Conservation (phyloP, 2,113 vertebrate genomes). For the Cryptomyrus ogoouensis region DNA sequence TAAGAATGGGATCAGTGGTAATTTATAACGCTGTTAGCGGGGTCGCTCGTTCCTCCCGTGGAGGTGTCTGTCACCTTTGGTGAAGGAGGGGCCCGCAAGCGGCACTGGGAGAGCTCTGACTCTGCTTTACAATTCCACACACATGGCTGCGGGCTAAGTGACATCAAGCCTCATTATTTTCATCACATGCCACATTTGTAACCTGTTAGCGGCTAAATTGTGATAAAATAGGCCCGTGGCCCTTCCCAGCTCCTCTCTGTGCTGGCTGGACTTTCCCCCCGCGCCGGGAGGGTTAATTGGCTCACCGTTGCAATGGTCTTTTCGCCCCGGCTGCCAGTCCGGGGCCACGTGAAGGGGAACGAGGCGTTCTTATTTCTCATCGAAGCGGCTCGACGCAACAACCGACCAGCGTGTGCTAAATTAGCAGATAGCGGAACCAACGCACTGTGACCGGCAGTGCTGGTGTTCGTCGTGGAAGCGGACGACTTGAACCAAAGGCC, state of each 20-base stretch:
- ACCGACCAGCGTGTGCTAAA: neutral
- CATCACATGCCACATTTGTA: constrained; percentile 91
- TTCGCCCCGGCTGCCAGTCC: neutral
- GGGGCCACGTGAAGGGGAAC: neutral
- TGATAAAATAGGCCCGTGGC: constrained; percentile 77
- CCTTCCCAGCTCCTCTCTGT: constrained; percentile 56
- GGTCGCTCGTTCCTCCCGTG: constrained; percentile 43
- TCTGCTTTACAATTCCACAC: constrained; percentile 71
- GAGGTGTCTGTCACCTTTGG: constrained; percentile 60
- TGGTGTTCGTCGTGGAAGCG: neutral
- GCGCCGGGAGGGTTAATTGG: constrained; percentile 30
- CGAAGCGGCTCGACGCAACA: neutral
- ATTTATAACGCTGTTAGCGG: constrained; percentile 62
- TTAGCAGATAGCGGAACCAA: neutral
- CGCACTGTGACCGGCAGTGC: neutral
- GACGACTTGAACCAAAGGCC: neutral
- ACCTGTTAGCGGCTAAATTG: constrained; percentile 84
- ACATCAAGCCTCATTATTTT: constrained; percentile 90
- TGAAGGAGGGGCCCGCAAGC: constrained; percentile 44
- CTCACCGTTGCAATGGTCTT: neutral
- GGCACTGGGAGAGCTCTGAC: constrained; percentile 41
- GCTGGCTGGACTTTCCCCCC: constrained; percentile 53
- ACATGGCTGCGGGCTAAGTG: constrained; percentile 72
- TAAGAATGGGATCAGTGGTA: constrained; percentile 66
- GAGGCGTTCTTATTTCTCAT: neutral